Conservation (phyloP, 2,888 invertebrate genomes). For the Eudasyphora cyanicolor region DNA sequence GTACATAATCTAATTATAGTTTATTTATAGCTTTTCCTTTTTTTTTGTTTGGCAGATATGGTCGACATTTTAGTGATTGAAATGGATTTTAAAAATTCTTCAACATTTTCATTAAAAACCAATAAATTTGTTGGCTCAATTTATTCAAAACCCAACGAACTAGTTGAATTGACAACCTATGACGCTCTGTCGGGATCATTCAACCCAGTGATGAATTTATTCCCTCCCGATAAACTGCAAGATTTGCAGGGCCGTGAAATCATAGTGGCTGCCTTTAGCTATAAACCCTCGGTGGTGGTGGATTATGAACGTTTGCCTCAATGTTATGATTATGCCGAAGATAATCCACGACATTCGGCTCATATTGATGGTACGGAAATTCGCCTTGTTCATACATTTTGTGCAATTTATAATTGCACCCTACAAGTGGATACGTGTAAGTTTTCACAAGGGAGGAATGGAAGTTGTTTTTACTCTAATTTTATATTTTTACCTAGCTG, state of each 20-base stretch:
- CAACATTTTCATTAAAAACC: constrained; percentile 71
- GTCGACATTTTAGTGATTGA: constrained; percentile 73
- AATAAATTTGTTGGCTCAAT: constrained; percentile 74
- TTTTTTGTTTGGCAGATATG: constrained; percentile 70
- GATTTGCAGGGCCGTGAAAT: constrained; percentile 75
- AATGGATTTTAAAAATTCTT: constrained; percentile 65
- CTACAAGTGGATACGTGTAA: constrained; percentile 76
- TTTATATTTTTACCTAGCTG: constrained; percentile 37
- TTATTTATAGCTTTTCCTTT: neutral
- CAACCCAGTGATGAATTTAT: constrained; percentile 48
- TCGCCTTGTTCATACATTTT: constrained; percentile 77
- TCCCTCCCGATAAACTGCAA: constrained; percentile 68
- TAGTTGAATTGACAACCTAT: constrained; percentile 68
- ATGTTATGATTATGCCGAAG: constrained; percentile 65
- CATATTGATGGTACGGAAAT: constrained; percentile 82
- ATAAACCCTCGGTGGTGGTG: constrained; percentile 75
- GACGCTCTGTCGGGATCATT: constrained; percentile 63
- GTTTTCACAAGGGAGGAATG: constrained; percentile 69
- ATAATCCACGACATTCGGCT: constrained; percentile 62
- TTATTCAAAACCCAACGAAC: constrained; percentile 54
- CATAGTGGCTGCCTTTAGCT: constrained; percentile 73
- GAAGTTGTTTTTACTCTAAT: constrained; percentile 41
- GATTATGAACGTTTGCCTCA: constrained; percentile 69
- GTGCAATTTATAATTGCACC: constrained; percentile 80
- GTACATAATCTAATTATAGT: neutral